Percentiles rank a stretch among this genome's conserved stretches.
These are phyloP conservation scores for Calonectris borealis DNA, from an alignment of 2,113 vertebrate genomes.

Conservation along the genomic window DNA sequence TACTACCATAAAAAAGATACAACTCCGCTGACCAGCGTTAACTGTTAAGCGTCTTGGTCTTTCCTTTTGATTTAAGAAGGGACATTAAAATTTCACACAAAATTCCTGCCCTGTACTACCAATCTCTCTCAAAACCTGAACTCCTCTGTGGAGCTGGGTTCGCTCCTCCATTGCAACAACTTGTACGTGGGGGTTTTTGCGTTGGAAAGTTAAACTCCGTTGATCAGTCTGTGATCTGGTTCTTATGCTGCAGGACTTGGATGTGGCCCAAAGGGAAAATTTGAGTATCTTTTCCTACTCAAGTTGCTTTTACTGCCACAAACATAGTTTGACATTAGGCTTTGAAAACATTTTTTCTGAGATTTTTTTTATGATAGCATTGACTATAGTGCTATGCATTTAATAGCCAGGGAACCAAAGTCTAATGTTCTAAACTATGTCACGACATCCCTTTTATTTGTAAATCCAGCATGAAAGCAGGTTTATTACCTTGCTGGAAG, in stretches of 20 bases:
- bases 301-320: neutral
- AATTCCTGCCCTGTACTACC: neutral
- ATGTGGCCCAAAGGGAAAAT: neutral
- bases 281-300: neutral
- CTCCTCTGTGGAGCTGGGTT: rapidly evolving
- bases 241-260: neutral
- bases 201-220: rapidly evolving
- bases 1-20: neutral
- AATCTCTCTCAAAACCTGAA: neutral
- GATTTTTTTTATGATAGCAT: neutral
- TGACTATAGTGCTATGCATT: neutral
- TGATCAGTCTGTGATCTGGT: neutral
- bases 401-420: neutral
- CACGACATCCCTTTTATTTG: rapidly evolving
- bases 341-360: neutral
- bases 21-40: neutral
- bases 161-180: neutral
- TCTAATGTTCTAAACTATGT: rapidly evolving
- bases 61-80: neutral
- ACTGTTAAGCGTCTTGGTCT: neutral
- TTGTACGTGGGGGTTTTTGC: rapidly evolving
- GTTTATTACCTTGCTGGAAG: neutral
- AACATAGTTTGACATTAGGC: neutral
- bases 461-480: neutral
- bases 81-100: rapidly evolving